Evolutionary conservation across 2,888 invertebrate species (phyloP).

Genomic region (Dermolepida albohirtum): DNA sequence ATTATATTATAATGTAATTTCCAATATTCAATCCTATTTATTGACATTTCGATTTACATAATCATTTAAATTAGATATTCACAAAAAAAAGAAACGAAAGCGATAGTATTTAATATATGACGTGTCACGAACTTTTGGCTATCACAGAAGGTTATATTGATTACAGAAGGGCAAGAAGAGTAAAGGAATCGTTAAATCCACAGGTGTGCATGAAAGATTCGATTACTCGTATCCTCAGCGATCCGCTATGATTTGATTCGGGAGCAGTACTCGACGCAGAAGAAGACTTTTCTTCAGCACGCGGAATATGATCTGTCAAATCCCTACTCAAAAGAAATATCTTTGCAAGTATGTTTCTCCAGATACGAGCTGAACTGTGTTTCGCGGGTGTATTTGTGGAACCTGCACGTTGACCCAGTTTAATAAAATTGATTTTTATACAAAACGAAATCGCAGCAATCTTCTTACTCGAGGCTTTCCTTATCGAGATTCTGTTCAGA

Average conservation of each 20-base stretch:
- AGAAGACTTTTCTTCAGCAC: slow-evolving; percentile 2
- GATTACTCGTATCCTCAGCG: slow-evolving; percentile 38
- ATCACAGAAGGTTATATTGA: slow-evolving; percentile 21
- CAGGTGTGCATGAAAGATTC: slow-evolving; percentile 43
- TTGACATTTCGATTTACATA: no score
- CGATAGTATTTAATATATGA: no score
- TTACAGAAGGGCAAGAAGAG: slow-evolving; percentile 22
- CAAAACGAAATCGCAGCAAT: slow-evolving; percentile 37
- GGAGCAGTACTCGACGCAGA: slow-evolving; percentile 9
- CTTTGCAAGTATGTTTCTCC: slow-evolving; percentile 36
- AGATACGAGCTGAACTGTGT: slow-evolving; percentile 13
- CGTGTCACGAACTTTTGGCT: no score
- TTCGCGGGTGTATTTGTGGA: slow-evolving; percentile 5
- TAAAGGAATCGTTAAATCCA: slow-evolving; percentile 35
- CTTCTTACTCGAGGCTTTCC: slow-evolving; percentile 34
- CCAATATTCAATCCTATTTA: no score
- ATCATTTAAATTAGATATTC: no score
- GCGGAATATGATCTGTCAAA: slow-evolving; percentile 37
- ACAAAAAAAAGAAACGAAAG: no score
- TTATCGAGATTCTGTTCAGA: slow-evolving; percentile 39
- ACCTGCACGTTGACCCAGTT: slow-evolving; percentile 47
- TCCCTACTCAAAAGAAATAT: slow-evolving; percentile 35
- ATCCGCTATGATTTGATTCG: slow-evolving; percentile 35
- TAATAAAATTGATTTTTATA: slow-evolving; percentile 54
- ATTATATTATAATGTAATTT: no score